Evolutionary conservation across 2,113 vertebrate genomes (phyloP).

Genomic region (Otis tarda): DNA sequence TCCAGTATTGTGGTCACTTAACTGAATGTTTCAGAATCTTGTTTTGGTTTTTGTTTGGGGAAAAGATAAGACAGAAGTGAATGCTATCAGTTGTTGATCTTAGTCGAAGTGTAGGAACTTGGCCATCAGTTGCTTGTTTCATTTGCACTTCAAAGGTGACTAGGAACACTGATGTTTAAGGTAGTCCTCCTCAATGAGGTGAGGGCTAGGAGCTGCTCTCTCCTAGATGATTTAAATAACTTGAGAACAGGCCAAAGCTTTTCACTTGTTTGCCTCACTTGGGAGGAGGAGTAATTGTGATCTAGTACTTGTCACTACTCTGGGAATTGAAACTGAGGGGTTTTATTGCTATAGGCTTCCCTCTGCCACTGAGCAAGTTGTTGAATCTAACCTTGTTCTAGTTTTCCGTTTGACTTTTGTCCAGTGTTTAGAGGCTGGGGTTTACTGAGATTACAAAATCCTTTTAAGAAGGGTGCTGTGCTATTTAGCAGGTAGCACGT

Average conservation of each 20-base stretch:
- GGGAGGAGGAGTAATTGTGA: neutral
- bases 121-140: neutral
- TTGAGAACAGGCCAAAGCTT: neutral
- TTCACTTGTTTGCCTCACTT: neutral
- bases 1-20: neutral
- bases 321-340: neutral
- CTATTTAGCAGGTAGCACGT: neutral
- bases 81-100: neutral
- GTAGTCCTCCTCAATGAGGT: neutral
- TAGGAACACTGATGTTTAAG: neutral
- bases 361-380: neutral
- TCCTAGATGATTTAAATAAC: neutral
- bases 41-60: neutral
- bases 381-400: neutral
- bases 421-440: neutral
- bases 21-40: neutral
- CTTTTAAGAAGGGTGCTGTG: neutral
- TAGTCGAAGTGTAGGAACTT: rapidly evolving
- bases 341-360: neutral
- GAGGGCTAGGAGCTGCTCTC: neutral
- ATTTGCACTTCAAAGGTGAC: neutral
- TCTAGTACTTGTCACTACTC: neutral
- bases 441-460: neutral
- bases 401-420: neutral
- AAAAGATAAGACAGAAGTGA: neutral